A percentile compares a stretch with the other conserved stretches of the same genome.
phyloP scores from a whole-genome alignment of 2,888 invertebrate species.

The Heliconius hortense region DNA sequence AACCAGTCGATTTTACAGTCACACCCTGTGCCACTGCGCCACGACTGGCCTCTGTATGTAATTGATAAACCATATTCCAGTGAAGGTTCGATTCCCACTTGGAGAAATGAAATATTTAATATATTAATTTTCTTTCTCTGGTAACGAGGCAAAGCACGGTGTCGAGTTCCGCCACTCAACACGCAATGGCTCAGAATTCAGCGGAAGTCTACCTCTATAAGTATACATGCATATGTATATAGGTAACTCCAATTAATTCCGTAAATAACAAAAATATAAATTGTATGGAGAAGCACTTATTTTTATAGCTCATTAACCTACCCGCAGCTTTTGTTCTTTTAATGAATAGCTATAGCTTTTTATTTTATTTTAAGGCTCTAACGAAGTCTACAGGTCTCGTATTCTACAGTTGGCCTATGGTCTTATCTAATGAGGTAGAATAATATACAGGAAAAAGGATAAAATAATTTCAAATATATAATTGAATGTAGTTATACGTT shows the following conservation, averaged over 20 bases:
- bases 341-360: slow-evolving; percentile 28
- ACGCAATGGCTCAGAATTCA: too few relatives aligned
- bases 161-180: too few relatives aligned
- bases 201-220: too few relatives aligned
- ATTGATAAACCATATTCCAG: too few relatives aligned
- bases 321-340: slow-evolving; percentile 29
- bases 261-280: slow-evolving; percentile 18
- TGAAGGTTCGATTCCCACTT: too few relatives aligned
- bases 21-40: too few relatives aligned
- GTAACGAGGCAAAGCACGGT: too few relatives aligned
- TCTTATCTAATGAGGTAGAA: slow-evolving; percentile 18
- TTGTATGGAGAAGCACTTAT: slow-evolving; percentile 18
- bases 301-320: slow-evolving; percentile 30
- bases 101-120: too few relatives aligned
- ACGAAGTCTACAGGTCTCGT: slow-evolving; percentile 25
- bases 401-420: slow-evolving; percentile 8
- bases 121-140: too few relatives aligned
- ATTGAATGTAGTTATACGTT: neutral
- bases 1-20: too few relatives aligned
- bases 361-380: slow-evolving; percentile 22
- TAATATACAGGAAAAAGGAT: too few relatives aligned
- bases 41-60: too few relatives aligned
- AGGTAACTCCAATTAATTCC: neutral
- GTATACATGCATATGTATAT: neutral
- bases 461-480: neutral